Percentiles rank a stretch among this genome's conserved stretches.
These are phyloP conservation scores for Anodontia alba DNA, from an alignment of 2,888 invertebrate species.

Conservation along the genomic window DNA sequence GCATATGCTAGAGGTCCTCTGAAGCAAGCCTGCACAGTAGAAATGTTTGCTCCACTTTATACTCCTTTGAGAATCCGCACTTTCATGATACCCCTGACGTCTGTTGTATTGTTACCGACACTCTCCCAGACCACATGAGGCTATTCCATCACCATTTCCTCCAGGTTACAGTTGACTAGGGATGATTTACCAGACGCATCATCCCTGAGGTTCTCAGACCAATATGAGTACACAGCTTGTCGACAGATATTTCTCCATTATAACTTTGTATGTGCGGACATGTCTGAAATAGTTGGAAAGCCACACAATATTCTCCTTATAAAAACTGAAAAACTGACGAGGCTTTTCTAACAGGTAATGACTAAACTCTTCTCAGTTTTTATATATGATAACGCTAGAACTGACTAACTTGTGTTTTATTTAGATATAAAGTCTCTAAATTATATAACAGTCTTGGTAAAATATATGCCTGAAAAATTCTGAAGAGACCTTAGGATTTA, in stretches of 20 bases:
- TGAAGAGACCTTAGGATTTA: too few species aligned
- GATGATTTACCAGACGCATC: neutral
- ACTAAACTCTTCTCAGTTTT: neutral
- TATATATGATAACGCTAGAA: neutral
- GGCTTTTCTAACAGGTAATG: neutral
- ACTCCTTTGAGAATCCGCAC: neutral
- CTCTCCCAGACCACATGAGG: neutral
- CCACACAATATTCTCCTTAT: neutral
- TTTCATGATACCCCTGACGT: neutral
- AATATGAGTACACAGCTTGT: neutral
- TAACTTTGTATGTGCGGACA: neutral
- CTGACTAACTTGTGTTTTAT: neutral
- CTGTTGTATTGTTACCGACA: neutral
- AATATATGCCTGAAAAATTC: neutral
- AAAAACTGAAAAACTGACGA: neutral
- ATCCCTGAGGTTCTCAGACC: neutral
- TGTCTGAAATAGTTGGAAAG: neutral
- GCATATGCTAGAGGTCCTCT: neutral
- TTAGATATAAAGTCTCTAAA: neutral
- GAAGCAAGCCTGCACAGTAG: neutral
- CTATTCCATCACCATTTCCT: neutral
- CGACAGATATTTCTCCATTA: neutral
- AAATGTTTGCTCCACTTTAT: neutral
- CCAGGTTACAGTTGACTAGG: neutral
- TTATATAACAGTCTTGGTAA: neutral